A percentile compares a stretch with the other conserved stretches of the same genome.
Evolutionary conservation across 2,113 vertebrate species (phyloP).

Genomic region (Probosciger aterrimus): DNA sequence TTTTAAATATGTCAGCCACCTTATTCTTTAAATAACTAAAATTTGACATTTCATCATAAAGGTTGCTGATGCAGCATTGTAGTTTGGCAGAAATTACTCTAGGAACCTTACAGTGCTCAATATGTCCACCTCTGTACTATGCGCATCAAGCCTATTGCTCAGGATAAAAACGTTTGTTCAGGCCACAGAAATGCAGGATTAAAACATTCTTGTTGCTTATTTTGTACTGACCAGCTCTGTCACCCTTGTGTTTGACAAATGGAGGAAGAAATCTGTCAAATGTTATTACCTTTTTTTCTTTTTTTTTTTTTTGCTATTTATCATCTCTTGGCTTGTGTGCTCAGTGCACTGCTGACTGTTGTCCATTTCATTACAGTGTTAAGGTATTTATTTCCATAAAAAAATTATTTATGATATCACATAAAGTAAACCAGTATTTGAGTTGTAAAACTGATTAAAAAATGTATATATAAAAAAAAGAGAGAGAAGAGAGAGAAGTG

Average conservation of each 20-base stretch:
- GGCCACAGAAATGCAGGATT: not conserved
- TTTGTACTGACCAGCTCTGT: not conserved
- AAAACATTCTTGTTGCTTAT: not conserved
- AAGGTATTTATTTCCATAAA: not conserved
- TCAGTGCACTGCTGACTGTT: not conserved
- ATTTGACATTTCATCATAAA: constrained; percentile 1
- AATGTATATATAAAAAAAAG: not conserved
- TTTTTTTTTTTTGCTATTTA: not conserved
- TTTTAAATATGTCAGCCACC: constrained; percentile 10
- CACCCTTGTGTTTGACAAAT: not conserved
- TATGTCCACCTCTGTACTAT: not conserved
- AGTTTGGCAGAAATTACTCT: not conserved
- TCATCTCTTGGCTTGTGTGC: not conserved
- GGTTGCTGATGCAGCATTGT: not conserved
- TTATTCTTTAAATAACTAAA: not conserved
- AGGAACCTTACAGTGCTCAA: not conserved
- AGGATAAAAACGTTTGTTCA: not conserved
- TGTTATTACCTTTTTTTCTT: not conserved
- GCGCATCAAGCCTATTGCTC: not conserved
- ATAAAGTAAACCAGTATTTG: not conserved
- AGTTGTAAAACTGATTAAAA: not conserved
- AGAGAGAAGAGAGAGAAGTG: not conserved
- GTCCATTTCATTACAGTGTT: not conserved
- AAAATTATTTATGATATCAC: not conserved
- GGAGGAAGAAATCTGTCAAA: not conserved